phyloP scores from a whole-genome alignment of 1,140 invertebrate genomes.

The silkworm (Bombyx mori) region ASM3026992v2 NC_085116.1:7424501-7425000 shows the following conservation, averaged over 20 bases:
- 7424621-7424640: slow-evolving; percentile 89
- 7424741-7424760: slow-evolving; percentile 36
- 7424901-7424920: too few species aligned
- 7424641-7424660: slow-evolving; percentile 88
- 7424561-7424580: slow-evolving; percentile 76
- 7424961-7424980: too few species aligned
- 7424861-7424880: too few species aligned
- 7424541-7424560: not conserved
- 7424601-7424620: slow-evolving; percentile 83
- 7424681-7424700: slow-evolving; percentile 90
- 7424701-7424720: slow-evolving; percentile 44
- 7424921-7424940: too few species aligned
- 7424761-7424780: not conserved
- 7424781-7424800: too few species aligned
- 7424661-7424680: slow-evolving; percentile 95
- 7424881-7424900: too few species aligned
- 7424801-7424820: too few species aligned
- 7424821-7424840: too few species aligned
- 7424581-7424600: slow-evolving; percentile 81
- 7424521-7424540: not conserved
- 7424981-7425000: too few species aligned
- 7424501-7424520: too few species aligned
- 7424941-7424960: too few species aligned
- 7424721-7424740: slow-evolving; percentile 58
- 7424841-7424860: too few species aligned